Evolutionary conservation across 2,797 vertebrate genomes (phyloP).

Genomic region (Muraenolepis orangiensis): DNA sequence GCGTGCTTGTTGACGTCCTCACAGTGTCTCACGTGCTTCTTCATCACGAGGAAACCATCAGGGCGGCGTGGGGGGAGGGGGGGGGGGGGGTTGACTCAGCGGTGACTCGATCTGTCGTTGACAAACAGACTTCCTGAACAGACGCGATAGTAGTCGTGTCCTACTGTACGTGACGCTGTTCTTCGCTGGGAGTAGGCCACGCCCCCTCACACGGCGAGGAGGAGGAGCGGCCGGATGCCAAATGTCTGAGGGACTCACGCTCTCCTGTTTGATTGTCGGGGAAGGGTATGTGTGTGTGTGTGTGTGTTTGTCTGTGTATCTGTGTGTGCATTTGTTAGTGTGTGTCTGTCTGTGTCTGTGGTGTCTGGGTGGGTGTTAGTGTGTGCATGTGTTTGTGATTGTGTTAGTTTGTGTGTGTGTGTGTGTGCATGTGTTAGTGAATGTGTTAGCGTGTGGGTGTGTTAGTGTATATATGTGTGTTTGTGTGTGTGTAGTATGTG

Average conservation of each 20-base stretch:
- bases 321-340: no score
- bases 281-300: slow-evolving; percentile 16
- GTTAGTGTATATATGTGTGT: slow-evolving; percentile 15
- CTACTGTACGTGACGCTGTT: slow-evolving; percentile 10
- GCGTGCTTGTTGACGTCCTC: no score
- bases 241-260: slow-evolving; percentile 57
- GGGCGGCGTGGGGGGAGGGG: no score
- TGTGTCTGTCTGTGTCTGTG: no score
- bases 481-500: slow-evolving; percentile 6
- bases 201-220: no score
- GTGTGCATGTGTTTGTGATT: no score
- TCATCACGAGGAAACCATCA: slow-evolving; percentile 45
- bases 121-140: slow-evolving; percentile 33
- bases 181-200: slow-evolving; percentile 16
- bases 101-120: background rate
- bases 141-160: slow-evolving; percentile 28
- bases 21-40: slow-evolving; percentile 38
- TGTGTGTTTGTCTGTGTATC: no score
- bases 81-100: slow-evolving; percentile 22
- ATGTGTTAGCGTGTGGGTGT: slow-evolving; percentile 11
- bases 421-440: background rate
- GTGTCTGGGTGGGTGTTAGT: no score
- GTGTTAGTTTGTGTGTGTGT: no score
- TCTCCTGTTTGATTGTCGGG: slow-evolving; percentile 48
- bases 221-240: slow-evolving; percentile 59